phyloP scores from a whole-genome alignment of 2,797 vertebrate species.

The Staurois parvus region DNA sequence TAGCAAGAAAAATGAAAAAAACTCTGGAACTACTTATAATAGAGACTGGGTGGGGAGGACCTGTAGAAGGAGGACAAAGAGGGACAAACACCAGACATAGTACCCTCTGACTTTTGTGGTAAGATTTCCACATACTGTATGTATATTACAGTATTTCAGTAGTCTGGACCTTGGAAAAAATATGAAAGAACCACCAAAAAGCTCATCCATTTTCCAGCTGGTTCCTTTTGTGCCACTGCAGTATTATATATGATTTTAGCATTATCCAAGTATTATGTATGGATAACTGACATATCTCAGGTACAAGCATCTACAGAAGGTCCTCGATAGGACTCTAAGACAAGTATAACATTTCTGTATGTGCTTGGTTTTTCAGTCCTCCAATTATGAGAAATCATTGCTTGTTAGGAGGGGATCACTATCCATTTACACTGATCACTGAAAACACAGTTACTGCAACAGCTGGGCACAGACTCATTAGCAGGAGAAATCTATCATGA shows the following conservation, averaged over 20 bases:
- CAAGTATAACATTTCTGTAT: too few relatives aligned
- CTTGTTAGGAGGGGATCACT: too few relatives aligned
- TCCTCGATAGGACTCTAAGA: too few relatives aligned
- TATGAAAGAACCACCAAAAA: not conserved
- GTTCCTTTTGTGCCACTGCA: not conserved
- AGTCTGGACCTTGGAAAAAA: not conserved
- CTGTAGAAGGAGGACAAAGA: not conserved
- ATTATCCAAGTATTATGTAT: not conserved
- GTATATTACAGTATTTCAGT: not conserved
- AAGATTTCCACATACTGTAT: not conserved
- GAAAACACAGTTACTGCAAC: too few relatives aligned
- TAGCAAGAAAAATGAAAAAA: conserved; percentile 53
- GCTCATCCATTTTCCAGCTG: not conserved
- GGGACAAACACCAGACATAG: not conserved
- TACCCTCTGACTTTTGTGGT: not conserved
- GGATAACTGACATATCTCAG: too few relatives aligned
- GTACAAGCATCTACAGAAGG: too few relatives aligned
- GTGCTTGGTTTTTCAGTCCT: too few relatives aligned
- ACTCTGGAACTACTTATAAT: not conserved
- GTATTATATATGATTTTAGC: too few relatives aligned
- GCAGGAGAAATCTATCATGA: too few relatives aligned
- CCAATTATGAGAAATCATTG: too few relatives aligned
- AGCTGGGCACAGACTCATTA: too few relatives aligned
- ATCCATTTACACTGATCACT: too few relatives aligned
- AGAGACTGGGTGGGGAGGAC: not conserved